A percentile compares a stretch with the other conserved stretches of the same genome.
Evolutionary conservation across 2,888 invertebrate genomes (phyloP).

Genomic region (Campopleginae sp.): DNA sequence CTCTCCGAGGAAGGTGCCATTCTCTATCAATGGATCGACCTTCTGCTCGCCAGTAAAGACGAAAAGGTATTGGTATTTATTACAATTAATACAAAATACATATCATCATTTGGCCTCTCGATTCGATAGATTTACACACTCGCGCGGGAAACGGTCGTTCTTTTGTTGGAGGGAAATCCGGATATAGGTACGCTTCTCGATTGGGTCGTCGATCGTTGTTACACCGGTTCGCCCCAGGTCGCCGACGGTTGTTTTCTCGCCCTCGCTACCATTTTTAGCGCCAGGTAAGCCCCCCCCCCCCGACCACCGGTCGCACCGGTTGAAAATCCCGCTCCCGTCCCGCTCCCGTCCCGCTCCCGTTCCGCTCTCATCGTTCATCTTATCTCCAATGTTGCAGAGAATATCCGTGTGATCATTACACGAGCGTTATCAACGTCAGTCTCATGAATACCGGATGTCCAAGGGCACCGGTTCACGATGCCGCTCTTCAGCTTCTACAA

Average conservation of each 20-base stretch:
- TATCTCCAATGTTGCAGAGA: conserved; percentile 88
- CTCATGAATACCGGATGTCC: conserved; percentile 98
- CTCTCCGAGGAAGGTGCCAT: conserved; percentile 96
- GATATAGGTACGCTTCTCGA: conserved; percentile 96
- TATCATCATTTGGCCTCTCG: not conserved
- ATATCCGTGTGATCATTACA: conserved; percentile 98
- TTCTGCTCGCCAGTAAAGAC: conserved; percentile 94
- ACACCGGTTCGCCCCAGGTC: conserved; percentile 94
- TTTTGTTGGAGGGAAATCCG: conserved; percentile 97
- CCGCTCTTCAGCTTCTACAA: conserved; percentile 96
- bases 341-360: too few species aligned
- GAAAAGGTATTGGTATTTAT: conserved; percentile 87
- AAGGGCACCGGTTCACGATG: conserved; percentile 95
- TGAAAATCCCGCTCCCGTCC: too few species aligned
- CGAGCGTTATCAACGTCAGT: conserved; percentile 98
- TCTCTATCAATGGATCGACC: conserved; percentile 96
- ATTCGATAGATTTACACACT: conserved; percentile 91
- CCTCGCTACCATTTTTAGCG: conserved; percentile 97
- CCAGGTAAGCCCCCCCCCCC: conserved; percentile 88
- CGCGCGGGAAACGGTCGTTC: conserved; percentile 96
- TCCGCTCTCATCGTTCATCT: too few species aligned
- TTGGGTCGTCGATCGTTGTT: conserved; percentile 99
- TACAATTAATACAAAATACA: not conserved
- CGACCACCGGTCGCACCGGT: too few species aligned
- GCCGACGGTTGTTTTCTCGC: conserved; percentile 99